Percentiles rank a stretch among this genome's conserved stretches.
Evolutionary conservation across 2,797 vertebrate species (phyloP).

Genomic region (Heliangelus exortis): DNA sequence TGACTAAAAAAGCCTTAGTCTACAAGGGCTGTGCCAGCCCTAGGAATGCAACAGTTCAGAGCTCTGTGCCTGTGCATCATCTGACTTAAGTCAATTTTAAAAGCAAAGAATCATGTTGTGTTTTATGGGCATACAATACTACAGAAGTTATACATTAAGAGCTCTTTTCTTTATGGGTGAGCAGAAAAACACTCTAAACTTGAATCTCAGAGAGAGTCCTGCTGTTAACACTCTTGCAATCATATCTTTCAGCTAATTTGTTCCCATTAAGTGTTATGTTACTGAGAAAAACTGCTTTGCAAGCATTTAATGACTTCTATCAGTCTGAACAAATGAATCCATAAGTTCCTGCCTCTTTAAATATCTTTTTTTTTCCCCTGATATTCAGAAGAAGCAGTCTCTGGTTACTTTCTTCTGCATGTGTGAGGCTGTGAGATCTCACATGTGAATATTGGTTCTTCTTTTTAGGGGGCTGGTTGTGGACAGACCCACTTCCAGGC

Average conservation of each 20-base stretch:
- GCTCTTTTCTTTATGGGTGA: background rate
- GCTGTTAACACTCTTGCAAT: conserved; percentile 23
- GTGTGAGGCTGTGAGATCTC: background rate
- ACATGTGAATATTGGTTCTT: background rate
- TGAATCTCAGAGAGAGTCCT: background rate
- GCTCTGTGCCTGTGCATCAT: background rate
- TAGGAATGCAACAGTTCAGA: background rate
- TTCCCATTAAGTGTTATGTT: conserved; percentile 47
- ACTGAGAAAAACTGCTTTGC: conserved; percentile 37
- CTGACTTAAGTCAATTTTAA: background rate
- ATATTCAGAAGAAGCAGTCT: background rate
- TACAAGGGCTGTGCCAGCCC: background rate
- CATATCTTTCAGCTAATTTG: conserved; percentile 35
- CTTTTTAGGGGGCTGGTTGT: background rate
- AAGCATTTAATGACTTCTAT: conserved; percentile 47
- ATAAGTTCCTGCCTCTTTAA: conserved; percentile 26
- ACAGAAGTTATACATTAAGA: background rate
- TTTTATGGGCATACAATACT: background rate
- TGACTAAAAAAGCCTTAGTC: background rate
- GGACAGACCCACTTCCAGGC: background rate
- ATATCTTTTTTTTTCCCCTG: background rate
- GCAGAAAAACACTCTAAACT: background rate
- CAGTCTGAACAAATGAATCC: conserved; percentile 16
- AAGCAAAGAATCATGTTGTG: background rate
- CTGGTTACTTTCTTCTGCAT: background rate